Percentiles rank a stretch among this genome's conserved stretches.
Evolutionary conservation across 2,113 vertebrate genomes (phyloP).

Genomic region (Halichoeres trimaculatus): DNA sequence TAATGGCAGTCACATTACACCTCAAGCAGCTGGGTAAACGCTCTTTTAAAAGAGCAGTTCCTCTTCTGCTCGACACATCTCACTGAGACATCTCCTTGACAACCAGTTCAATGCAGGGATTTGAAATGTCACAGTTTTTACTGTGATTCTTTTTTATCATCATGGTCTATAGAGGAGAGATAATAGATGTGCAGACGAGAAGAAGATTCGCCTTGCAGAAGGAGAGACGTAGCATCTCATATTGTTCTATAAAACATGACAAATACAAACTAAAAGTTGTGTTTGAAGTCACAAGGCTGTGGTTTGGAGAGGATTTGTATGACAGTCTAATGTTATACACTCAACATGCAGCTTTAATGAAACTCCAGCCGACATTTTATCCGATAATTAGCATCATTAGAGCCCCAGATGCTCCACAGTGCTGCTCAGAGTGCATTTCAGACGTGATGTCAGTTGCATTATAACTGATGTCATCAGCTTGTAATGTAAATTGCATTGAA

Average conservation of each 20-base stretch:
- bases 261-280: conserved; percentile 27
- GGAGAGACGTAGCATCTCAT: conserved; percentile 10
- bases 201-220: conserved; percentile 36
- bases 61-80: conserved; percentile 67
- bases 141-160: conserved; percentile 71
- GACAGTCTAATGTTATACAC: not conserved
- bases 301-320: not conserved
- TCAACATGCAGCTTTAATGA: conserved; percentile 14
- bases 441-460: conserved; percentile 49
- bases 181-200: conserved; percentile 51
- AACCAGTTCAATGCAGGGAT: conserved; percentile 74
- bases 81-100: conserved; percentile 75
- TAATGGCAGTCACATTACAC: conserved; percentile 68
- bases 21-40: conserved; percentile 65
- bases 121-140: conserved; percentile 79
- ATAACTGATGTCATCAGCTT: conserved; percentile 52
- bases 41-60: conserved; percentile 68
- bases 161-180: conserved; percentile 50
- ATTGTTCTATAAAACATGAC: conserved; percentile 24
- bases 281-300: not conserved
- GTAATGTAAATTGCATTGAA: conserved; percentile 53
- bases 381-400: conserved; percentile 55
- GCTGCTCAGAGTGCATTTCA: conserved; percentile 58
- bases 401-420: conserved; percentile 36
- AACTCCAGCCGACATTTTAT: conserved; percentile 34